These are phyloP conservation scores for Hoplostethus mediterraneus DNA, from an alignment of 2,797 vertebrate species.

Conservation along the genomic window DNA sequence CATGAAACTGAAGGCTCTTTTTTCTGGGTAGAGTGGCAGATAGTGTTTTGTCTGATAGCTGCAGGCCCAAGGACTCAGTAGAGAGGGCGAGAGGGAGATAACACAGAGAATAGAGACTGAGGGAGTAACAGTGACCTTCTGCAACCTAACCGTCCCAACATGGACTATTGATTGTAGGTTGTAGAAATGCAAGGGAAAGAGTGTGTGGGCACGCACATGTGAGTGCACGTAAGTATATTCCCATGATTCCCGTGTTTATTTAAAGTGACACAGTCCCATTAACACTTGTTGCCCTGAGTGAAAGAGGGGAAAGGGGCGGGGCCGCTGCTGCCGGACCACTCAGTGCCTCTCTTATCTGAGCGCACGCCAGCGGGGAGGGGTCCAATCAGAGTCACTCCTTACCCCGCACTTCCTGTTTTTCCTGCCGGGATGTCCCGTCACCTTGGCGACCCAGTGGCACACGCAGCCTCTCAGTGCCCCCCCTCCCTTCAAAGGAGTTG, in stretches of 20 bases:
- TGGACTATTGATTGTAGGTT: background rate
- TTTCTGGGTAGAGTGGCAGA: slow-evolving; percentile 43
- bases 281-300: slow-evolving; percentile 51
- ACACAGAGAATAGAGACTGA: slow-evolving; percentile 27
- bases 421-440: slow-evolving; percentile 77
- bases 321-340: slow-evolving; percentile 4
- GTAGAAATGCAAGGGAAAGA: background rate
- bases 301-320: slow-evolving; percentile 69
- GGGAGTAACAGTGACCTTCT: slow-evolving; percentile 63
- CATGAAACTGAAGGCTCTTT: slow-evolving; percentile 20
- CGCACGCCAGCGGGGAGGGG: slow-evolving; percentile 73
- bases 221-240: background rate
- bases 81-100: slow-evolving; percentile 60
- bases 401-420: slow-evolving; percentile 86
- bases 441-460: slow-evolving; percentile 77
- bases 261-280: slow-evolving; percentile 60
- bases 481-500: slow-evolving; percentile 71
- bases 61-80: slow-evolving; percentile 72
- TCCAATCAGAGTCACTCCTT: slow-evolving; percentile 82
- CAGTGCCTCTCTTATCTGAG: slow-evolving; percentile 68
- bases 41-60: slow-evolving; percentile 71
- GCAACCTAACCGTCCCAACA: slow-evolving; percentile 11
- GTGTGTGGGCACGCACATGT: background rate
- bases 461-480: slow-evolving; percentile 66
- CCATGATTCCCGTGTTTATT: slow-evolving; percentile 49